Evolutionary conservation across 2,113 vertebrate genomes (phyloP).

Genomic region (Nothobranchius kuhntae): DNA sequence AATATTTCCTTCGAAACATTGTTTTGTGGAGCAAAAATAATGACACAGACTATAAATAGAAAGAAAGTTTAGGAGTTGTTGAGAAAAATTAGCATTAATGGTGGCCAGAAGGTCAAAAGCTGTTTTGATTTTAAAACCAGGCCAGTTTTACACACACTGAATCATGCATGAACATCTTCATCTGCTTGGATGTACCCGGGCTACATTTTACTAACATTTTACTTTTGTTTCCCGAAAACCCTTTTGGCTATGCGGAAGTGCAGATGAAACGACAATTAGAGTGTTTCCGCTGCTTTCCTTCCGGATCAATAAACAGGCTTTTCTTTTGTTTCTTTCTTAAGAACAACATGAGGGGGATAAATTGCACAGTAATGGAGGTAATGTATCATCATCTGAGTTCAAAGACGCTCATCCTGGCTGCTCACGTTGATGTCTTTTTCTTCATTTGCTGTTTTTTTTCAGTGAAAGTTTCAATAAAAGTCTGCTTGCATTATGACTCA

Average conservation of each 20-base stretch:
- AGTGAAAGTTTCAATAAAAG: constrained; percentile 25
- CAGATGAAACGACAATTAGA: constrained; percentile 28
- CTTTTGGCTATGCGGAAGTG: constrained; percentile 38
- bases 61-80: constrained; percentile 2
- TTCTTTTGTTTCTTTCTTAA: constrained; percentile 65
- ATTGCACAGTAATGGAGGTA: constrained; percentile 83
- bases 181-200: constrained; percentile 23
- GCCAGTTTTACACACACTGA: constrained; percentile 26
- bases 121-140: constrained; percentile 9
- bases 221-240: constrained; percentile 32
- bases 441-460: constrained; percentile 23
- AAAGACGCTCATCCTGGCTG: constrained; percentile 44
- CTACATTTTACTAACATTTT: constrained; percentile 33
- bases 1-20: constrained; percentile 45
- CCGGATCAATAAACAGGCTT: constrained; percentile 67
- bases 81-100: constrained; percentile 40
- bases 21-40: constrained; percentile 37
- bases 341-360: constrained; percentile 85
- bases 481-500: constrained; percentile 59
- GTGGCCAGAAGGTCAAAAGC: constrained; percentile 21
- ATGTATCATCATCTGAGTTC: constrained; percentile 63
- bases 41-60: constrained; percentile 10
- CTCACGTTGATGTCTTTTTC: constrained; percentile 33
- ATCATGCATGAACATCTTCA: constrained; percentile 23
- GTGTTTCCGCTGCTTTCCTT: constrained; percentile 38